These are phyloP conservation scores for Crax fasciolata DNA, from an alignment of 2,797 vertebrate genomes.

Conservation along the genomic window DNA sequence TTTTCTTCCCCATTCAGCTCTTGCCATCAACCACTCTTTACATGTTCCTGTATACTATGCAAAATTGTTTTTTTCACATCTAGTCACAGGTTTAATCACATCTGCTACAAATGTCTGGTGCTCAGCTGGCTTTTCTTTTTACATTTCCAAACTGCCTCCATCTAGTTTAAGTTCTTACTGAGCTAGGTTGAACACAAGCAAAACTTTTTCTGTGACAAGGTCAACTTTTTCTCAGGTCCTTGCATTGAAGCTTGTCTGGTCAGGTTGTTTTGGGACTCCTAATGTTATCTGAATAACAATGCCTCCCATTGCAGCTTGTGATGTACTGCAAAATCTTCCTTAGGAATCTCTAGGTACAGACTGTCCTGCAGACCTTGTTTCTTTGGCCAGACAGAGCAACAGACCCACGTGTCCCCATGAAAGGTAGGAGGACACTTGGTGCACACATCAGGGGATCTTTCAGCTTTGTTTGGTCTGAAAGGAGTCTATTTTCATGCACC, in stretches of 20 bases:
- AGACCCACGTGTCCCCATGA: background rate
- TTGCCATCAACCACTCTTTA: background rate
- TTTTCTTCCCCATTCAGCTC: background rate
- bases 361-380: background rate
- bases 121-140: background rate
- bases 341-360: background rate
- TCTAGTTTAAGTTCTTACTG: background rate
- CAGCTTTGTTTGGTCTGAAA: background rate
- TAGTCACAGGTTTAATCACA: background rate
- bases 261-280: constrained; percentile 26
- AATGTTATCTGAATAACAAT: constrained; percentile 16
- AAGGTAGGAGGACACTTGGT: background rate
- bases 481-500: background rate
- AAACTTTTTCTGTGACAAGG: constrained; percentile 29
- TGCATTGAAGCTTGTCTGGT: background rate
- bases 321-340: background rate
- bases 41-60: background rate
- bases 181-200: background rate
- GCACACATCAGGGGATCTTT: background rate
- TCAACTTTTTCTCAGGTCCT: constrained; percentile 52
- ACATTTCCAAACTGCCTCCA: background rate
- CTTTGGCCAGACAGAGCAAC: background rate
- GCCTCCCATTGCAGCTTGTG: background rate
- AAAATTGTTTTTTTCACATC: background rate
- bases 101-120: background rate